Percentiles rank a stretch among this genome's conserved stretches.
These are phyloP conservation scores for Arctia plantaginis DNA, from an alignment of 2,888 invertebrate species.

Conservation along the genomic window DNA sequence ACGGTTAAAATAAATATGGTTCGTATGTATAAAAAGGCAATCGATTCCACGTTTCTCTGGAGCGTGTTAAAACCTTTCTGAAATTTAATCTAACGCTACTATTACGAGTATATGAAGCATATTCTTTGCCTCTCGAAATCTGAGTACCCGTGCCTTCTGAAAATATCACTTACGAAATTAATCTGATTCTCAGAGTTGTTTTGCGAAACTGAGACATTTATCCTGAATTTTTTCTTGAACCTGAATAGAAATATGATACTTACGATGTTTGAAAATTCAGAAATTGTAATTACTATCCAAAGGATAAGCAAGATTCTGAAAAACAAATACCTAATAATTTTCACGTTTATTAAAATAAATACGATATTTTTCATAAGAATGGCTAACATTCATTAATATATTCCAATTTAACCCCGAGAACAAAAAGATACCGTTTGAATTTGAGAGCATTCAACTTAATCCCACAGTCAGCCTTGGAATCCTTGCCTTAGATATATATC, in stretches of 20 bases:
- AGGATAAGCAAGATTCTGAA: background rate
- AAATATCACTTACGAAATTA: background rate
- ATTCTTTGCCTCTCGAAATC: background rate
- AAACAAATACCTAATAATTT: no score
- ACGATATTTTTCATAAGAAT: no score
- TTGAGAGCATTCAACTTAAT: background rate
- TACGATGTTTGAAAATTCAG: background rate
- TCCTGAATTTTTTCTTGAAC: background rate
- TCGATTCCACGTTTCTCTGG: conserved; percentile 4
- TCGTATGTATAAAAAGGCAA: background rate
- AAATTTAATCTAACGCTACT: conserved; percentile 5
- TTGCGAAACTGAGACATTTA: background rate
- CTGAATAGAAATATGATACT: background rate
- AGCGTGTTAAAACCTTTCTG: conserved; percentile 9
- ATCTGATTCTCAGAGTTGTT: background rate
- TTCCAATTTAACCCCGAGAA: background rate
- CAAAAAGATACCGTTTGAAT: background rate
- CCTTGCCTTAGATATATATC: no score
- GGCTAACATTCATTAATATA: background rate
- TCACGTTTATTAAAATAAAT: no score
- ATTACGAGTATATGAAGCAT: background rate
- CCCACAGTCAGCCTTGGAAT: no score
- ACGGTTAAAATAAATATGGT: background rate
- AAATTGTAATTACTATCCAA: no score
- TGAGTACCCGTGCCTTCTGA: background rate